Conservation (phyloP, 2,888 invertebrate genomes). For the Chaitophorus viminalis region DNA sequence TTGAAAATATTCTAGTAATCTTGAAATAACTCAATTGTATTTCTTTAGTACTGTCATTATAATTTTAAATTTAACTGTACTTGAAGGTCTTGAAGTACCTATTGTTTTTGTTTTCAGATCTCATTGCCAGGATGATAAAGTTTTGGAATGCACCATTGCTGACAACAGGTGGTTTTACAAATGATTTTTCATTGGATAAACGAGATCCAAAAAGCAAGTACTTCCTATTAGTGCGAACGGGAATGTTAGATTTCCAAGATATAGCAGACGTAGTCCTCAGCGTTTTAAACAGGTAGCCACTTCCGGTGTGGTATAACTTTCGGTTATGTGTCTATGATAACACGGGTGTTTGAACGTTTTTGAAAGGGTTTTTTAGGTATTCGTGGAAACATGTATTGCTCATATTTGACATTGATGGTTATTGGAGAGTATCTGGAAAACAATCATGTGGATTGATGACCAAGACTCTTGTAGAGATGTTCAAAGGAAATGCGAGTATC, state of each 20-base stretch:
- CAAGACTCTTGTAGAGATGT: slow-evolving; percentile 75
- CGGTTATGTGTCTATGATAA: not conserved
- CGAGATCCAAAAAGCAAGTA: slow-evolving; percentile 77
- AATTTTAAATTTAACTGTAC: not conserved
- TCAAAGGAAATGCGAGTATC: slow-evolving; percentile 68
- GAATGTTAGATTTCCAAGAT: slow-evolving; percentile 78
- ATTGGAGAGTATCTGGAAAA: slow-evolving; percentile 74
- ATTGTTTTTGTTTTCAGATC: slow-evolving; percentile 72
- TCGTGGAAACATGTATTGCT: slow-evolving; percentile 79
- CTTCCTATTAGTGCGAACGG: slow-evolving; percentile 81
- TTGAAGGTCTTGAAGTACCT: no score
- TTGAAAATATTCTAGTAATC: not conserved
- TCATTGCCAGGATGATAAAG: slow-evolving; percentile 81
- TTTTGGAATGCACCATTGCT: slow-evolving; percentile 78
- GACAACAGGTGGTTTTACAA: slow-evolving; percentile 83
- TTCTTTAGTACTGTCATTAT: not conserved
- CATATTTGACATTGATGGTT: slow-evolving; percentile 80
- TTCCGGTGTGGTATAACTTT: not conserved
- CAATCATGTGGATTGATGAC: slow-evolving; percentile 82
- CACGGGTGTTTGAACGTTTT: slow-evolving; percentile 25
- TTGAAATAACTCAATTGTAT: not conserved
- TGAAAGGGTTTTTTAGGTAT: slow-evolving; percentile 70
- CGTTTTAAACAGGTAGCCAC: slow-evolving; percentile 69
- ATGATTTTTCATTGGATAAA: slow-evolving; percentile 80
- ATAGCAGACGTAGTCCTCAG: slow-evolving; percentile 77